Base-by-base conservation (phyloP, 2,797 vertebrate genomes). In the Choloepus didactylus region DNA sequence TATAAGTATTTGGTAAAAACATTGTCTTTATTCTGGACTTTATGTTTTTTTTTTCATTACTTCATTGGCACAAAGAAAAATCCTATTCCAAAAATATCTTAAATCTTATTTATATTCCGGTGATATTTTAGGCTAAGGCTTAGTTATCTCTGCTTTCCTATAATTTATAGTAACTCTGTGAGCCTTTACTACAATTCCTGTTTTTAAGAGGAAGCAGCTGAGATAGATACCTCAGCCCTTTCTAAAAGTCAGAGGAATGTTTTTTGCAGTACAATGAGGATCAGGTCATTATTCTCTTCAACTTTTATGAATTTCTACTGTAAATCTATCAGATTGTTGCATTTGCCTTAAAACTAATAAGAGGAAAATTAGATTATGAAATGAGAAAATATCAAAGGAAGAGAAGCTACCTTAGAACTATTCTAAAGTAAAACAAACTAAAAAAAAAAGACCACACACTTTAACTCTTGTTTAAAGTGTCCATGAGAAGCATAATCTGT, bases 341-440 rank as follows among this genome's bases (percentile, higher is more conserved):
- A 62, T 85, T 82, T 44, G 9, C n/a, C 11, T 93, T 76, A 79
- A 73, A 90, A 87, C 3, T 23, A 80, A 81, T 56, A 91, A 89
- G 73, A 75, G 9, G 35, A 14, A 1, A 72, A 11, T 76, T 67
- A 8, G 11, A 67, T 70, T 81, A 64, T 62, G n/a, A n/a, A 89
- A 76, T 76, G 38, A 46, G 23, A 93, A 82, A 46, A n/a, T 49
- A 56, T 27, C 38, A 25, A 35, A 41, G 16, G n/a, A 83, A 80
- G 35, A 81, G 12, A 54, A 73, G 66, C 51, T 49, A 59, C 14
- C n/a, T 75, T 54, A 67, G 44, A 89, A 4, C 12, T 2, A 60
- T 54, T 92, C 19, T 60, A 91, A 64, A 79, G 49, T 69, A 56
- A 51, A 92, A 44, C 19, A 66, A 84, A 49, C 7, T 59, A 72